Evolutionary conservation across 2,888 invertebrate genomes (phyloP).

Genomic region (Drosophila greeni): DNA sequence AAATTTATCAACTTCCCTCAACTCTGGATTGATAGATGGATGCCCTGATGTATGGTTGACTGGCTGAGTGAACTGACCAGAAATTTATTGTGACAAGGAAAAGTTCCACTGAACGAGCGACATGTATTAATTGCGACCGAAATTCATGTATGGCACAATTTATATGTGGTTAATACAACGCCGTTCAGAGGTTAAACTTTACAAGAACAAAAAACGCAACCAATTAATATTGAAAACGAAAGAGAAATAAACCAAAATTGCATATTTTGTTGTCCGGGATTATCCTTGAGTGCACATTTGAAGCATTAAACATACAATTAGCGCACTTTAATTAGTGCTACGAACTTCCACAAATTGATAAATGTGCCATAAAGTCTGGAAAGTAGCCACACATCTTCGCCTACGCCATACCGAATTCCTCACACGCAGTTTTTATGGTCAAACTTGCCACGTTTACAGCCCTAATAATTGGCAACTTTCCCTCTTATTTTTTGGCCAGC

Average conservation of each 20-base stretch:
- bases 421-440: conserved; percentile 28
- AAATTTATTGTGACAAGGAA: conserved; percentile 53
- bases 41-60: conserved; percentile 9
- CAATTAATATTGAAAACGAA: background rate
- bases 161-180: background rate
- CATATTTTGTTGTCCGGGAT: too few relatives aligned
- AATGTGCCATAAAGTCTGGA: conserved; percentile 3
- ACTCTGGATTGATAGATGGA: conserved; percentile 4
- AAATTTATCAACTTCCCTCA: conserved; percentile 55
- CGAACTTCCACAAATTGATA: conserved; percentile 6
- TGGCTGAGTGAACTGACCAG: conserved; percentile 1
- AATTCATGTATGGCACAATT: background rate
- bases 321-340: background rate
- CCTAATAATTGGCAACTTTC: conserved; percentile 40
- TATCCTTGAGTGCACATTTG: background rate
- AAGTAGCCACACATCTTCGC: background rate
- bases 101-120: conserved; percentile 11
- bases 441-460: conserved; percentile 40
- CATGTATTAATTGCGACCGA: conserved; percentile 5
- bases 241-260: background rate
- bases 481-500: conserved; percentile 17
- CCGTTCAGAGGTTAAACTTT: too few relatives aligned
- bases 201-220: background rate
- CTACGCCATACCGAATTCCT: background rate
- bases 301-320: background rate